These are phyloP conservation scores for Nasalis larvatus DNA, from an alignment of 2,113 vertebrate species.

Conservation along the genomic window DNA sequence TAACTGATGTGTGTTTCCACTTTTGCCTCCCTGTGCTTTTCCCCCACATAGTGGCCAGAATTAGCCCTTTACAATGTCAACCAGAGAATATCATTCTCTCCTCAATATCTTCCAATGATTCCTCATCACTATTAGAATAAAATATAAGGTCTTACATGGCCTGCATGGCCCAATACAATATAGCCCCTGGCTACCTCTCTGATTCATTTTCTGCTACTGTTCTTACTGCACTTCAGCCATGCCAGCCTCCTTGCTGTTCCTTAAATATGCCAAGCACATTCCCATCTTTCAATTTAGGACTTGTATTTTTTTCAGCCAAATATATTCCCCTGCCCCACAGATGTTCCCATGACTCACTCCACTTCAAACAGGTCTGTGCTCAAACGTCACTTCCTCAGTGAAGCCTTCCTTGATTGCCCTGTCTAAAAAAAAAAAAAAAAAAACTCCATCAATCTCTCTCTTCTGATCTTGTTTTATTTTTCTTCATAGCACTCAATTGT, in stretches of 20 bases:
- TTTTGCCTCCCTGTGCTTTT: background rate
- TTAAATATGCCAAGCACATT: constrained; percentile 16
- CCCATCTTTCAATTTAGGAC: background rate
- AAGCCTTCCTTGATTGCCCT: background rate
- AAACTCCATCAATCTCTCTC: background rate
- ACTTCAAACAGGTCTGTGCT: background rate
- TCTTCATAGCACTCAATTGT: background rate
- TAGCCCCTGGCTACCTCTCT: constrained; percentile 27
- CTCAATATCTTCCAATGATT: constrained; percentile 22
- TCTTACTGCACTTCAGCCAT: background rate
- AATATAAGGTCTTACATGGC: background rate
- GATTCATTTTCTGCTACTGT: background rate
- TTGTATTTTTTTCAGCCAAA: background rate
- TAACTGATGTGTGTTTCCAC: background rate
- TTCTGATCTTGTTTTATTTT: background rate
- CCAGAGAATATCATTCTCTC: constrained; percentile 27
- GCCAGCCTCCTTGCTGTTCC: background rate
- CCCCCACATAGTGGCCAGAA: background rate
- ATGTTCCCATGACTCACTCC: background rate
- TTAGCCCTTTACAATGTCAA: background rate
- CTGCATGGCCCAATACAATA: background rate
- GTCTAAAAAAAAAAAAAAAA: background rate
- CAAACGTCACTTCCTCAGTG: background rate
- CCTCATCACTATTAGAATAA: constrained; percentile 36
- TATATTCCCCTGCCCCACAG: background rate